Percentiles rank a stretch among this genome's conserved stretches.
These are phyloP conservation scores for Pseudomugil gertrudae DNA, from an alignment of 2,797 vertebrate species.

Conservation along the genomic window DNA sequence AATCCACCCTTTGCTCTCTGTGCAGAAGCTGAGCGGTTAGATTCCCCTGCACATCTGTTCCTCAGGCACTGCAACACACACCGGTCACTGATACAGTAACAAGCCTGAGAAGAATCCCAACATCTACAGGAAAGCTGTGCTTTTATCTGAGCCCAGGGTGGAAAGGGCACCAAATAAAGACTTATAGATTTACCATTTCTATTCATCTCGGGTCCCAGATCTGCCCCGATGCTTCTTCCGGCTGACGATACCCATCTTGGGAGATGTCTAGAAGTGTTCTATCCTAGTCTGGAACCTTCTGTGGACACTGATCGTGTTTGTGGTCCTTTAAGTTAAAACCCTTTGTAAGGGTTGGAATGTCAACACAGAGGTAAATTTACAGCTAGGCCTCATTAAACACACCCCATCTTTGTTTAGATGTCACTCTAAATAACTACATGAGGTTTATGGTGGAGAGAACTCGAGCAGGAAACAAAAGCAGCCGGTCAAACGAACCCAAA, in stretches of 20 bases:
- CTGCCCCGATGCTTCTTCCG: too few species aligned
- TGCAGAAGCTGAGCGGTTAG: not conserved
- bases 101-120: not conserved
- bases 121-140: not conserved
- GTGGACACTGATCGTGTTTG: not conserved
- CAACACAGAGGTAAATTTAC: not conserved
- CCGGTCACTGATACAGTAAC: not conserved
- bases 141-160: not conserved
- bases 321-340: not conserved
- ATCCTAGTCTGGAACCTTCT: not conserved
- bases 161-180: not conserved
- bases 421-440: not conserved
- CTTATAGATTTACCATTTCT: not conserved
- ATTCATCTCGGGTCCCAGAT: too few species aligned
- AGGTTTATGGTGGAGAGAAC: not conserved
- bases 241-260: not conserved
- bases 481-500: not conserved
- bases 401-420: not conserved
- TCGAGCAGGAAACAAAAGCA: not conserved
- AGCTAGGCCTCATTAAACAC: not conserved
- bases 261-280: not conserved
- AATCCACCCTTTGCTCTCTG: not conserved
- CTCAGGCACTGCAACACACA: not conserved
- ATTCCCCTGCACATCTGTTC: conserved; percentile 1
- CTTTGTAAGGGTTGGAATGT: not conserved